Evolutionary conservation across 2,113 vertebrate genomes (phyloP).

Genomic region (Sphaerodactylus townsendi): DNA sequence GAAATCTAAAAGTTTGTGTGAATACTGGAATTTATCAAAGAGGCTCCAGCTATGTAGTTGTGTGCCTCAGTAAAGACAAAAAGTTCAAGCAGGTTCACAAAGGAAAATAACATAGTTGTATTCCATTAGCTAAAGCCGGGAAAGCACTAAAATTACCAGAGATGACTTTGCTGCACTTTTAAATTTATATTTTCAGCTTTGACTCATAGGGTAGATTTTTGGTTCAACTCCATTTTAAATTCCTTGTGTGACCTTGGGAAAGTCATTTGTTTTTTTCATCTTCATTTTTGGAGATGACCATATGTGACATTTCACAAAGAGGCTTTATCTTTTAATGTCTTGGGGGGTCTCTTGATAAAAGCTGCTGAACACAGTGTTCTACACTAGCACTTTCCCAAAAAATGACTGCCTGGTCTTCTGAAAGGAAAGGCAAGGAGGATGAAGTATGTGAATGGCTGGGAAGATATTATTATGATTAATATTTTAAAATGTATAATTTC

Average conservation of each 20-base stretch:
- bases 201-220: background rate
- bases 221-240: background rate
- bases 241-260: background rate
- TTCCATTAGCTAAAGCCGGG: background rate
- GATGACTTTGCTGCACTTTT: background rate
- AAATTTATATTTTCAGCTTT: background rate
- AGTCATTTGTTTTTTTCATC: background rate
- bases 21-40: background rate
- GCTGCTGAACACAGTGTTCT: background rate
- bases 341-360: background rate
- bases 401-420: background rate
- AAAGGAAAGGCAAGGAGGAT: background rate
- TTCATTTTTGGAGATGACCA: background rate
- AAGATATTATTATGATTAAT: background rate
- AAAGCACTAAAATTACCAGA: background rate
- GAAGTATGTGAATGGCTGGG: background rate
- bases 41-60: background rate
- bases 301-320: background rate
- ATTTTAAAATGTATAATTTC: background rate
- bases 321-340: background rate
- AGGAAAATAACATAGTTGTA: constrained; percentile 1
- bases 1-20: background rate
- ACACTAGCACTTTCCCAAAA: background rate
- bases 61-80: constrained; percentile 20
- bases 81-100: background rate